A percentile compares a stretch with the other conserved stretches of the same genome.
phyloP scores from a whole-genome alignment of 2,888 invertebrate genomes.

The Pterostichus madidus region DNA sequence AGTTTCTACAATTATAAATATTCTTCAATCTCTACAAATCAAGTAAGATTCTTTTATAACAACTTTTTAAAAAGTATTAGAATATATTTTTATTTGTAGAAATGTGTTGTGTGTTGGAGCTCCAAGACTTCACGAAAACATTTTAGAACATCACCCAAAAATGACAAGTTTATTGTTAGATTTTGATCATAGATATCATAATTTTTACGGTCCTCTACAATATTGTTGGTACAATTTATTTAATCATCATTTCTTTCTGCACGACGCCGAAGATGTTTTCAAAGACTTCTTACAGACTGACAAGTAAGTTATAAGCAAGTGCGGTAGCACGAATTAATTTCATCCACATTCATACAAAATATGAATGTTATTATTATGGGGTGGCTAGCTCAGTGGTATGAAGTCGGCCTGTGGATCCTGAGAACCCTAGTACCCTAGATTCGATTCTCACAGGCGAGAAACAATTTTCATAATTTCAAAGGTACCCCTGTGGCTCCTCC shows the following conservation, averaged over 20 bases:
- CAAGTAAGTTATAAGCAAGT: slow-evolving; percentile 76
- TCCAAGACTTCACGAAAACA: slow-evolving; percentile 89
- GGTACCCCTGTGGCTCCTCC: too few species aligned
- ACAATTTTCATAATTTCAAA: too few species aligned
- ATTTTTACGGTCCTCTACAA: slow-evolving; percentile 82
- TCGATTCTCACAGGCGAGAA: too few species aligned
- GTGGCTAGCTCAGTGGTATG: too few species aligned
- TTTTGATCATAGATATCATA: slow-evolving; percentile 86
- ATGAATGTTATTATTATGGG: not conserved
- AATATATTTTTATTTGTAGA: slow-evolving; percentile 75
- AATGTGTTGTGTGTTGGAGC: slow-evolving; percentile 92
- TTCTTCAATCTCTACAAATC: slow-evolving; percentile 81
- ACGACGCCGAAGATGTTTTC: slow-evolving; percentile 80
- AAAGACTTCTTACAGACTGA: slow-evolving; percentile 82
- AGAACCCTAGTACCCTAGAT: too few species aligned
- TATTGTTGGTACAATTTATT: slow-evolving; percentile 94
- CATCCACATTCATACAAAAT: too few species aligned
- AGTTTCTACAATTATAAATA: slow-evolving; percentile 82
- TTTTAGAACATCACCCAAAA: slow-evolving; percentile 75
- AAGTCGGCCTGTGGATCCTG: too few species aligned
- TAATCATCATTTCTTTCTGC: slow-evolving; percentile 91
- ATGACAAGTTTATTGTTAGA: slow-evolving; percentile 87
- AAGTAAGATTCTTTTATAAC: slow-evolving; percentile 76
- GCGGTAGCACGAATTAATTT: not conserved
- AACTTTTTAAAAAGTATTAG: not conserved